Conservation (phyloP, 2,797 vertebrate genomes). For the Heliangelus exortis region DNA sequence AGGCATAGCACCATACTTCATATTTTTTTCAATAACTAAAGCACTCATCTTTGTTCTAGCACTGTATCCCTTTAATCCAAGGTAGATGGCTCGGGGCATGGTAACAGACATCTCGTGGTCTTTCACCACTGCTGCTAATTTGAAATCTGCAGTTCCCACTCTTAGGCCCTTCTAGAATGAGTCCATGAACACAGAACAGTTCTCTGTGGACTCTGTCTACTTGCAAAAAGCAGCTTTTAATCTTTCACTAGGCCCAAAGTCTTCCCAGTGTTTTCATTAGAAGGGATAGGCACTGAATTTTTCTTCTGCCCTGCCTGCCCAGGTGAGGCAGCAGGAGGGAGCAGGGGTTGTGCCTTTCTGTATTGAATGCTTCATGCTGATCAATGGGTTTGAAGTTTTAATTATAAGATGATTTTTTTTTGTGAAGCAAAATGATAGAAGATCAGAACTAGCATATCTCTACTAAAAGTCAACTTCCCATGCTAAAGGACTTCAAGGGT, state of each 20-base stretch:
- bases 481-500: not conserved
- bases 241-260: not conserved
- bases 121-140: not conserved
- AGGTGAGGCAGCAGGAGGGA: not conserved
- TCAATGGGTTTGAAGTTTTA: not conserved
- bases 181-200: not conserved
- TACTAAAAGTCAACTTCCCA: not conserved
- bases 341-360: not conserved
- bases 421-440: not conserved
- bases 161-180: not conserved
- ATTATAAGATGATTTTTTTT: not conserved
- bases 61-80: not conserved
- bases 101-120: not conserved
- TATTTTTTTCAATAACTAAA: not conserved
- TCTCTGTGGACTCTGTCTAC: not conserved
- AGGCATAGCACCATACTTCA: not conserved
- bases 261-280: not conserved
- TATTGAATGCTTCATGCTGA: not conserved
- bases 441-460: not conserved
- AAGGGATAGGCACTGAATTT: accelerated
- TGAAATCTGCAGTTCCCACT: not conserved
- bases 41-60: not conserved
- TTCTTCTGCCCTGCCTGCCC: not conserved
- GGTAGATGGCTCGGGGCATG: not conserved
- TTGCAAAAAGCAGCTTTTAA: not conserved